Conservation (phyloP, 2,888 invertebrate species). For the Dorcus parallelipipedus region DNA sequence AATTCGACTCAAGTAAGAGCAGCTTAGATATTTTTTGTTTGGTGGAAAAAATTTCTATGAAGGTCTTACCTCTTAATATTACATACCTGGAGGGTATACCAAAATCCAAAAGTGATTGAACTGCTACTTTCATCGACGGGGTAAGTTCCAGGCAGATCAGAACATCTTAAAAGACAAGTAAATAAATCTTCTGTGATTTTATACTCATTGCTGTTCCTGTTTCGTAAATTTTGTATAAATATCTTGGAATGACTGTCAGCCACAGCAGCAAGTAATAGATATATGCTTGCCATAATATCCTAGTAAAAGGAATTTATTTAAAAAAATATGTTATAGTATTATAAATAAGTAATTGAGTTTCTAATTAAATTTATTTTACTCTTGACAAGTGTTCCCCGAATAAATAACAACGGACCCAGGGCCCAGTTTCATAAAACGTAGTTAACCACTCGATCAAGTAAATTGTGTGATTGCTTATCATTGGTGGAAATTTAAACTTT, state of each 20-base stretch:
- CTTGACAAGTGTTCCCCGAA: too few relatives aligned
- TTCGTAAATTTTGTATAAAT: conserved; percentile 54
- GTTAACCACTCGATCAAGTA: too few relatives aligned
- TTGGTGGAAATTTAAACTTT: too few relatives aligned
- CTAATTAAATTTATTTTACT: too few relatives aligned
- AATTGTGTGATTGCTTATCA: too few relatives aligned
- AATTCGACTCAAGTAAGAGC: too few relatives aligned
- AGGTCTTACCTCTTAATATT: conserved; percentile 7
- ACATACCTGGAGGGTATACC: conserved; percentile 84
- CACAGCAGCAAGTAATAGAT: conserved; percentile 65
- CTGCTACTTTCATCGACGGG: conserved; percentile 86
- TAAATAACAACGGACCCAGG: too few relatives aligned
- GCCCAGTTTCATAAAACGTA: too few relatives aligned
- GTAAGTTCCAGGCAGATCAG: conserved; percentile 78
- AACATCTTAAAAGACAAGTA: conserved; percentile 72
- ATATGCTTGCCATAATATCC: conserved; percentile 68
- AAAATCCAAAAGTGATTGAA: conserved; percentile 82
- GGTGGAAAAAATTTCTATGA: too few relatives aligned
- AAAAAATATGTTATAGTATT: too few relatives aligned
- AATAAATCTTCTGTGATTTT: conserved; percentile 62
- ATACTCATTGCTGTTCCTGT: conserved; percentile 51
- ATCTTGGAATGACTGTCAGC: conserved; percentile 67
- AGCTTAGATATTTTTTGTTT: too few relatives aligned
- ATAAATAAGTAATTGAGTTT: too few relatives aligned
- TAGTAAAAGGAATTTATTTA: conserved; percentile 33